Conservation (phyloP, 2,113 vertebrate genomes). For the Corythornis madagascariensis region DNA sequence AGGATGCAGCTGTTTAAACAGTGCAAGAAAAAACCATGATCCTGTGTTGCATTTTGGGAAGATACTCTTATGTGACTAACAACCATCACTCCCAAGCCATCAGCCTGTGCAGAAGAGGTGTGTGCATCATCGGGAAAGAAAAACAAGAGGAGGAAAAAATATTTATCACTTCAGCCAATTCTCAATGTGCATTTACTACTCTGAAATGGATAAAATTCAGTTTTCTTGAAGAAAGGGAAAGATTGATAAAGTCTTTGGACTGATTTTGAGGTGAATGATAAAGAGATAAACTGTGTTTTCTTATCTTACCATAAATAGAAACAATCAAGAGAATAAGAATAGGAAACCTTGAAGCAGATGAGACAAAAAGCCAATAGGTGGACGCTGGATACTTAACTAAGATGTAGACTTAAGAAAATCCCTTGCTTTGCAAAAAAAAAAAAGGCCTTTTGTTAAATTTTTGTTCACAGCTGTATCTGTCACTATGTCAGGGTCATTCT, state of each 20-base stretch:
- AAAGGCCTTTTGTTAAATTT: background rate
- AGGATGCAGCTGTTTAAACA: background rate
- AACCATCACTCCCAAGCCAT: background rate
- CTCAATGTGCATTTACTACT: background rate
- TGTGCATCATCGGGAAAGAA: background rate
- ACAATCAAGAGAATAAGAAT: background rate
- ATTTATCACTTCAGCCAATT: background rate
- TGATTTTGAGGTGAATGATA: background rate
- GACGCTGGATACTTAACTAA: background rate
- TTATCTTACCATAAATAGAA: background rate
- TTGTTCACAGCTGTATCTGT: background rate
- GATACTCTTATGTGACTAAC: background rate
- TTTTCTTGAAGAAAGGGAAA: background rate
- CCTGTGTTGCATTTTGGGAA: background rate
- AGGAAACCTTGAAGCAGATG: background rate
- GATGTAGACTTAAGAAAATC: background rate
- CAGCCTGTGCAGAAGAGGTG: background rate
- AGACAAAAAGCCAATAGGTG: background rate
- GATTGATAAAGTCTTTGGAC: background rate
- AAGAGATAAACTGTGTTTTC: background rate
- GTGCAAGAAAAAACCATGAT: background rate
- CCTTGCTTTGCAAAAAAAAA: background rate
- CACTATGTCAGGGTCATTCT: background rate
- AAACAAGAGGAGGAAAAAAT: background rate
- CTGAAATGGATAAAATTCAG: background rate